Percentiles rank a stretch among this genome's conserved stretches.
Conservation (phyloP, 23 tunicate genomes). For the Halocynthia aurantium region DNA sequence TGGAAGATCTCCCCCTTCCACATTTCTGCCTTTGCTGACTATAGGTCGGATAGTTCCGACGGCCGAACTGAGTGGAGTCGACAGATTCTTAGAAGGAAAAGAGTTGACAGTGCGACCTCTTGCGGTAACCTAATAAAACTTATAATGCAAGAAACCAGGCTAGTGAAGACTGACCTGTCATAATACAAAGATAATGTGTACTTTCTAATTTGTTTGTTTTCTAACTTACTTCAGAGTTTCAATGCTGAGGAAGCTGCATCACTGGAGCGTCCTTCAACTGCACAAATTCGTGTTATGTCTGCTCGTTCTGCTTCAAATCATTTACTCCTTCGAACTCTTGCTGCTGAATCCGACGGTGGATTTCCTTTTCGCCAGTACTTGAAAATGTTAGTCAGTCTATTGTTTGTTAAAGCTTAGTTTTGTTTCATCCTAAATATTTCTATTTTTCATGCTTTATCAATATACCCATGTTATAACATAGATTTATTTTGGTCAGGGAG, state of each 20-base stretch:
- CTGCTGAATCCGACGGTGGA: constrained; percentile 79
- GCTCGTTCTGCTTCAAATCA: constrained; percentile 75
- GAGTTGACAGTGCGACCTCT: constrained; percentile 57
- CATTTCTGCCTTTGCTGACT: constrained; percentile 45
- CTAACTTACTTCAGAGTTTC: no score
- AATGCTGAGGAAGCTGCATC: constrained; percentile 26
- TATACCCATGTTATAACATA: no score
- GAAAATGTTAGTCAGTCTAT: constrained; percentile 27
- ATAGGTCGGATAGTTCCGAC: constrained; percentile 36
- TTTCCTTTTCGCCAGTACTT: constrained; percentile 65
- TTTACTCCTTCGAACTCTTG: constrained; percentile 34
- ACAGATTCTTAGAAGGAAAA: neutral
- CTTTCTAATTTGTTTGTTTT: no score
- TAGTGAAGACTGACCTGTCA: no score
- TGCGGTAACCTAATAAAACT: constrained; percentile 31
- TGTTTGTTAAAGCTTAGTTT: neutral
- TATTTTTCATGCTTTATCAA: neutral
- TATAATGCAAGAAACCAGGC: neutral
- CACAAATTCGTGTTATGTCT: constrained; percentile 75
- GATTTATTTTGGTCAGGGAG: no score
- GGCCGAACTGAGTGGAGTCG: neutral
- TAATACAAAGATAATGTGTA: no score
- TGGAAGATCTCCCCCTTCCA: neutral
- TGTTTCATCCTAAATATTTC: no score
- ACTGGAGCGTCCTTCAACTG: constrained; percentile 59